These are phyloP conservation scores for Hirudo medicinalis DNA, from an alignment of 1,140 invertebrate species.

Conservation along the genomic window DNA sequence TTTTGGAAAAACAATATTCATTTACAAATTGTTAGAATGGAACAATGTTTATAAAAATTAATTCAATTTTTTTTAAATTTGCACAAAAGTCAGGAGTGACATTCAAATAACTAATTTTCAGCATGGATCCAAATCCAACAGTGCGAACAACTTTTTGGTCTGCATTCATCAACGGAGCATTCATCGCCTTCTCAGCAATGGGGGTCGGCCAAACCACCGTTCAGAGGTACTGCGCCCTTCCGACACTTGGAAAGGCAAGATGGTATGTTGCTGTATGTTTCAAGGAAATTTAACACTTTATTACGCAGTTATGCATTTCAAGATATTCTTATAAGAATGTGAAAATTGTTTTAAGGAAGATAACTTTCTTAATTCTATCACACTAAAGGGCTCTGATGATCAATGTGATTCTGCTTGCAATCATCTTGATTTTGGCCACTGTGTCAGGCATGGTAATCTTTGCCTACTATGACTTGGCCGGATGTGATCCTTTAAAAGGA, in stretches of 20 bases:
- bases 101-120: not conserved
- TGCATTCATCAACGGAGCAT: not conserved
- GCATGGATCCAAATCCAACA: constrained; percentile 17
- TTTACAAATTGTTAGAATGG: too few species aligned
- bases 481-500: constrained; percentile 35
- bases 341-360: too few species aligned
- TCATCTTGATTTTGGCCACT: constrained; percentile 9
- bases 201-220: constrained; percentile 19
- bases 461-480: constrained; percentile 33
- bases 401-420: not conserved
- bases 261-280: not conserved
- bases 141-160: constrained; percentile 12
- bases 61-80: too few species aligned
- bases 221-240: constrained; percentile 16
- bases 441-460: constrained; percentile 29
- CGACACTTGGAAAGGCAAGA: constrained; percentile 17
- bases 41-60: too few species aligned
- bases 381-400: constrained; percentile 11
- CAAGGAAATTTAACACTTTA: not conserved
- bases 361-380: not conserved
- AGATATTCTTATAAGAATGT: too few species aligned
- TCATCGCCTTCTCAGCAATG: not conserved
- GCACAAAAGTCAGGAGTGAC: too few species aligned
- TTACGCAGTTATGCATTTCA: too few species aligned
- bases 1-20: too few species aligned